These are phyloP conservation scores for Watsonalla cultraria DNA, from an alignment of 2,888 invertebrate genomes.

Conservation along the genomic window DNA sequence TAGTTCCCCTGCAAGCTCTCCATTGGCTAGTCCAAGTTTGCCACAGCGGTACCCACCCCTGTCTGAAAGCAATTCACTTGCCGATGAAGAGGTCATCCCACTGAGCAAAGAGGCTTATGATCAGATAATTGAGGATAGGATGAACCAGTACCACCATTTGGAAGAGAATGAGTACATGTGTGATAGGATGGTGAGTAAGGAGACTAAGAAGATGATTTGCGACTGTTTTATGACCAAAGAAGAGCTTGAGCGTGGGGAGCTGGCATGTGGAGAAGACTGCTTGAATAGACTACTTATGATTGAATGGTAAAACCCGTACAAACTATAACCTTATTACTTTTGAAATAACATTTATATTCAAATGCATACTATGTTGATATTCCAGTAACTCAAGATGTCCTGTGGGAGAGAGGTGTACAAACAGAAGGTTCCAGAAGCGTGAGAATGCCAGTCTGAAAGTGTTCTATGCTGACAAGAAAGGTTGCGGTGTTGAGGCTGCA, in stretches of 20 bases:
- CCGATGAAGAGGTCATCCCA: constrained; percentile 40
- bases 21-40: constrained; percentile 59
- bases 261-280: constrained; percentile 97
- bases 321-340: constrained; percentile 3
- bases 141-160: constrained; percentile 88
- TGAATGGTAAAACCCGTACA: constrained; percentile 86
- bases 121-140: constrained; percentile 72
- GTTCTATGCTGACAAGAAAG: constrained; percentile 96
- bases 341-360: not conserved
- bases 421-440: constrained; percentile 94
- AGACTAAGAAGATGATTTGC: constrained; percentile 95
- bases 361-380: constrained; percentile 25
- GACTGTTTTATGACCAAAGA: constrained; percentile 96
- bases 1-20: constrained; percentile 59
- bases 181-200: constrained; percentile 92
- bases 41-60: constrained; percentile 44
- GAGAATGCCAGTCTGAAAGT: constrained; percentile 91
- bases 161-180: constrained; percentile 92
- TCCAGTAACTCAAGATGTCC: constrained; percentile 93
- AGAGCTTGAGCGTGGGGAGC: constrained; percentile 89
- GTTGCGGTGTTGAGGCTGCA: constrained; percentile 92
- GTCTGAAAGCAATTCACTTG: constrained; percentile 36
- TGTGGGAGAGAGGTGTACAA: constrained; percentile 93
- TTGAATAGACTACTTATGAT: constrained; percentile 98
- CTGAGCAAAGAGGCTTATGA: constrained; percentile 65